Base-by-base conservation (phyloP, 2,113 vertebrate species). In the Cettia cetti region DNA sequence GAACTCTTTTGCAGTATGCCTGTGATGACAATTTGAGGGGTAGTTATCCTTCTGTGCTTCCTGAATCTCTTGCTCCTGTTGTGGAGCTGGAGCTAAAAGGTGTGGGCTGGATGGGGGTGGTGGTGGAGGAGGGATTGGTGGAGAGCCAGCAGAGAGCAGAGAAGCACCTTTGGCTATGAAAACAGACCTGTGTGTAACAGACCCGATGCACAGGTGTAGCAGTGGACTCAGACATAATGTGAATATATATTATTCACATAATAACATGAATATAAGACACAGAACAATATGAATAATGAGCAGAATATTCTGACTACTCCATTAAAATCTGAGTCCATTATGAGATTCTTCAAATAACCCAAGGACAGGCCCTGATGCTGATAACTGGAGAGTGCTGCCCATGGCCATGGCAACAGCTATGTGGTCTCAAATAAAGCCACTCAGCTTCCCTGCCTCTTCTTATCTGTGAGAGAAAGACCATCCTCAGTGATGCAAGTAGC, bases 1-100 rank as follows among this genome's bases (percentile, higher is more conserved):
- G 88, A 97, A 90, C 85, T 86, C 40, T 77, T 72, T 35, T 74
- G 82, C 80, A 82, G 71, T 4, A 31, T 7, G 88, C 50, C 69
- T 89, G 82, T 23, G 33, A 78, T 1, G 7, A 63, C 71, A 68
- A 68, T 68, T 86, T 0, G 30, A 75, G 63, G 83, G 81, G 70
- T 64, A 44, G 71, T 95, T 85, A 85, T 77, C 95, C 94, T 94
- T 89, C 92, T 92, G 88, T 50, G 92, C 83, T 82, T 72, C 92
- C 69, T 20, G 15, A 50, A 20, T 63, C n/a, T 72, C 63, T 28
- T 42, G 83, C 49, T 93, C 74, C 30, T 0, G 1, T 33, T 44
- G 65, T 42, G 82, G 82, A 84, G 39, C 37, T 9, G 31, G 14
- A 68, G 57, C 47, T 37, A 5, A 37, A 80, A 92, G 31, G 47